A percentile compares a stretch with the other conserved stretches of the same genome.
Conservation (phyloP, 2,888 invertebrate species). For the Malthinus flaveolus region DNA sequence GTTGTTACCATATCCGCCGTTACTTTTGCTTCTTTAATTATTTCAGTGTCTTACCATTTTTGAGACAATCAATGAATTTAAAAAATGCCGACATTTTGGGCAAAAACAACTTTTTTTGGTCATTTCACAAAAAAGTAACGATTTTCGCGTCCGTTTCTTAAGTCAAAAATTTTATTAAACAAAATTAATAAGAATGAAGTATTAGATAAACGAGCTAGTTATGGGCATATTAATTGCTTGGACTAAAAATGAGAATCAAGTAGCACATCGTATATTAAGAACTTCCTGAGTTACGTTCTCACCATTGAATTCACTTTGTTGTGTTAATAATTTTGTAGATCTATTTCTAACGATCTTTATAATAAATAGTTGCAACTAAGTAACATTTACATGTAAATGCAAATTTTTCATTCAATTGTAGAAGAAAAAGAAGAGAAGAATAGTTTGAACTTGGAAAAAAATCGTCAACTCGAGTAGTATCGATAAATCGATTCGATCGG, state of each 20-base stretch:
- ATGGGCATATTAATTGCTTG: slow-evolving; percentile 19
- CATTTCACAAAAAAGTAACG: too few relatives aligned
- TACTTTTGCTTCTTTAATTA: slow-evolving; percentile 15
- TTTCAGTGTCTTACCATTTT: slow-evolving; percentile 16
- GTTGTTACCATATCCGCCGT: slow-evolving; percentile 14
- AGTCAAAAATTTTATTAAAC: too few relatives aligned
- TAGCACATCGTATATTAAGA: slow-evolving; percentile 12
- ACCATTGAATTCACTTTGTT: slow-evolving; percentile 8
- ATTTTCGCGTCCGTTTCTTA: too few relatives aligned
- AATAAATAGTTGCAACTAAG: too few relatives aligned
- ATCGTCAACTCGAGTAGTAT: too few relatives aligned
- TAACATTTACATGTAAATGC: too few relatives aligned
- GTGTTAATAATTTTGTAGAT: slow-evolving; percentile 13
- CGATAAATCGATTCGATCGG: too few relatives aligned
- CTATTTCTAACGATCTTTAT: slow-evolving; percentile 8
- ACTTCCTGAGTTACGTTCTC: slow-evolving; percentile 24
- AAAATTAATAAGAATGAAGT: not conserved
- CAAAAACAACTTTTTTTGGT: too few relatives aligned
- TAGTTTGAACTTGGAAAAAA: too few relatives aligned
- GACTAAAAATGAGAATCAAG: slow-evolving; percentile 14
- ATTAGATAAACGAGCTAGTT: slow-evolving; percentile 15
- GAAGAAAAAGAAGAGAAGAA: too few relatives aligned
- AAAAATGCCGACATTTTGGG: not conserved
- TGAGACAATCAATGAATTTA: slow-evolving; percentile 4
- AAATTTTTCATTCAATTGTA: too few relatives aligned